Percentiles rank a stretch among this genome's conserved stretches.
phyloP scores from a whole-genome alignment of 1,140 invertebrate genomes.

The Arctopsyche grandis region DNA sequence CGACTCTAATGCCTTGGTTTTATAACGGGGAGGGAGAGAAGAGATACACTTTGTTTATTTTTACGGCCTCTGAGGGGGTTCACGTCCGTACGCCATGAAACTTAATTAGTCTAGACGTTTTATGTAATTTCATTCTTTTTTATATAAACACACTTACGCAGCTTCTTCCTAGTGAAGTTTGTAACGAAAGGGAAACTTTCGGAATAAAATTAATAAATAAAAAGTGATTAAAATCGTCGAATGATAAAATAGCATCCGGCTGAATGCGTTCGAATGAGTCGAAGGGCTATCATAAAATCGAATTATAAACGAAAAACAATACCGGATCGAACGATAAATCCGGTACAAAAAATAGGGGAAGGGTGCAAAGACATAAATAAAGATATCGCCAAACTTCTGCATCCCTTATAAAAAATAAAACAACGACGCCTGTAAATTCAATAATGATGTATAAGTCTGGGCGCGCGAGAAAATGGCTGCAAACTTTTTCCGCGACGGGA shows the following conservation, averaged over 20 bases:
- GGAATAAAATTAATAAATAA: background rate
- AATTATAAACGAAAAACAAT: constrained; percentile 22
- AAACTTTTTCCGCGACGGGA: constrained; percentile 17
- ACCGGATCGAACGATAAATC: constrained; percentile 38
- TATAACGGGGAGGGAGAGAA: constrained; percentile 28
- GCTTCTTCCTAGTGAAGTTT: background rate
- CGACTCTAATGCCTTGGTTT: constrained; percentile 40
- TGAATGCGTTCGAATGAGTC: background rate
- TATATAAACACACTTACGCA: background rate
- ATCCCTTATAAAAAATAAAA: constrained; percentile 39
- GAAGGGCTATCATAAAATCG: background rate
- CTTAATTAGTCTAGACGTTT: constrained; percentile 39
- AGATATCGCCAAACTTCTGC: constrained; percentile 38
- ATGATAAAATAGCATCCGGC: background rate
- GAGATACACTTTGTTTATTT: constrained; percentile 38
- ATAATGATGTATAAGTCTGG: constrained; percentile 48
- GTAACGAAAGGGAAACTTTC: background rate
- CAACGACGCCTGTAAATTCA: constrained; percentile 44
- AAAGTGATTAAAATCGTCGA: background rate
- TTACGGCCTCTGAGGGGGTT: constrained; percentile 25
- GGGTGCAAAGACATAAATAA: constrained; percentile 36
- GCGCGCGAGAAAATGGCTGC: constrained; percentile 31
- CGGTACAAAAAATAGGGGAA: constrained; percentile 23
- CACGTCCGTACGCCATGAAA: constrained; percentile 25
- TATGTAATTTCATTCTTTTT: constrained; percentile 20